phyloP scores from a whole-genome alignment of 2,888 invertebrate species.

The Trichopoda pennipes region DNA sequence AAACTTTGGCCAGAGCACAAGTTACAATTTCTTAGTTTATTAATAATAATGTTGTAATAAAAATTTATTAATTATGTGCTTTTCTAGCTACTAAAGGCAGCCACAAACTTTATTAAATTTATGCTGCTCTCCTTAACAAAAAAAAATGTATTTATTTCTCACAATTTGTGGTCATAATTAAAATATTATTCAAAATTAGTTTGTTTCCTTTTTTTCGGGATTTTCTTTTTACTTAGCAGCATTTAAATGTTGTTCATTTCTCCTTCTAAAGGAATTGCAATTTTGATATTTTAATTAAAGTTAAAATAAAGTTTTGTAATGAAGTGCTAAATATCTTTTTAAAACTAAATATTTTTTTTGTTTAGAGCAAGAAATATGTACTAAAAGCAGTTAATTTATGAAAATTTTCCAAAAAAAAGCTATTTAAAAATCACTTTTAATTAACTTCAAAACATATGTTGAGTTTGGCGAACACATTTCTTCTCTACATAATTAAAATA shows the following conservation, averaged over 20 bases:
- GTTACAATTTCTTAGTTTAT: conserved; percentile 48
- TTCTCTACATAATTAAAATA: background rate
- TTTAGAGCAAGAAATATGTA: background rate
- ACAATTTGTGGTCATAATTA: conserved; percentile 58
- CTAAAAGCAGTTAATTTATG: background rate
- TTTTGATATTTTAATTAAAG: conserved; percentile 66
- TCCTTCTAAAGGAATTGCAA: conserved; percentile 43
- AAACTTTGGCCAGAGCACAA: conserved; percentile 54
- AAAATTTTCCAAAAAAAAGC: background rate
- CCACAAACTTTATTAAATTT: conserved; percentile 45
- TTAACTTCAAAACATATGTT: conserved; percentile 28
- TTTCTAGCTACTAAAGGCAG: conserved; percentile 2
- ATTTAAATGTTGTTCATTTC: conserved; percentile 31
- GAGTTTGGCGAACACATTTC: background rate
- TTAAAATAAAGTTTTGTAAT: conserved; percentile 56
- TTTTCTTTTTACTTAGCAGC: background rate
- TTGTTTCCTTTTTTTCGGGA: no score
- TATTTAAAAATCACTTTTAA: conserved; percentile 23
- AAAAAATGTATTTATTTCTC: conserved; percentile 33
- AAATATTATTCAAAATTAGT: conserved; percentile 39
- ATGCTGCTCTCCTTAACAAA: background rate
- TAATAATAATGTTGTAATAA: conserved; percentile 59
- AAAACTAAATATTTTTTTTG: background rate
- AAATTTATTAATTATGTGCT: conserved; percentile 59
- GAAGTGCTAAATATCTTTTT: conserved; percentile 15